phyloP scores from a whole-genome alignment of 2,113 vertebrate species.

The Larimichthys crocea region DNA sequence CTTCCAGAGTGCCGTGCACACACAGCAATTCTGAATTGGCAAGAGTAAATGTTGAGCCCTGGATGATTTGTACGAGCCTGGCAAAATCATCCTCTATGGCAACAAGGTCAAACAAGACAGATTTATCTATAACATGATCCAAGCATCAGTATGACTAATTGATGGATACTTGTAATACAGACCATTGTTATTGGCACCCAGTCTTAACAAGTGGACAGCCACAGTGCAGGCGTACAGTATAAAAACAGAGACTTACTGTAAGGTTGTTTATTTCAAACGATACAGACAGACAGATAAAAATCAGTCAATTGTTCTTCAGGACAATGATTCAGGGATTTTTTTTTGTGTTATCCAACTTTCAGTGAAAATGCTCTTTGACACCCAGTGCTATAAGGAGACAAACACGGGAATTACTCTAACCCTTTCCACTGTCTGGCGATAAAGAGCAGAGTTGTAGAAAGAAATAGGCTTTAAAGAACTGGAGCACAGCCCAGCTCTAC shows the following conservation, averaged over 20 bases:
- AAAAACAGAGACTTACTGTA: conserved; percentile 9
- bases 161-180: conserved; percentile 41
- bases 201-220: not conserved
- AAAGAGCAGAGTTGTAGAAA: conserved; percentile 29
- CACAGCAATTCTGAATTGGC: conserved; percentile 66
- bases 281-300: conserved; percentile 37
- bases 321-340: conserved; percentile 13
- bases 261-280: conserved; percentile 21
- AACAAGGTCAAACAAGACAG: conserved; percentile 57
- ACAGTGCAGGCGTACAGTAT: conserved; percentile 2
- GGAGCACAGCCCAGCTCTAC: conserved; percentile 66
- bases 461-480: conserved; percentile 50
- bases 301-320: conserved; percentile 30
- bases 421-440: conserved; percentile 22
- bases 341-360: conserved; percentile 32
- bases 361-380: conserved; percentile 39
- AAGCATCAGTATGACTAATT: conserved; percentile 40
- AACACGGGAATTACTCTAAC: conserved; percentile 23
- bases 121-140: conserved; percentile 38
- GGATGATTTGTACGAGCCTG: conserved; percentile 53
- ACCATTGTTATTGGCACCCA: conserved; percentile 1
- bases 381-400: conserved; percentile 28
- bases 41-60: conserved; percentile 51
- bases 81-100: conserved; percentile 50
- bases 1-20: conserved; percentile 48